Base-by-base conservation (phyloP, 2,888 invertebrate genomes). In the Cheilosia vulpina region DNA sequence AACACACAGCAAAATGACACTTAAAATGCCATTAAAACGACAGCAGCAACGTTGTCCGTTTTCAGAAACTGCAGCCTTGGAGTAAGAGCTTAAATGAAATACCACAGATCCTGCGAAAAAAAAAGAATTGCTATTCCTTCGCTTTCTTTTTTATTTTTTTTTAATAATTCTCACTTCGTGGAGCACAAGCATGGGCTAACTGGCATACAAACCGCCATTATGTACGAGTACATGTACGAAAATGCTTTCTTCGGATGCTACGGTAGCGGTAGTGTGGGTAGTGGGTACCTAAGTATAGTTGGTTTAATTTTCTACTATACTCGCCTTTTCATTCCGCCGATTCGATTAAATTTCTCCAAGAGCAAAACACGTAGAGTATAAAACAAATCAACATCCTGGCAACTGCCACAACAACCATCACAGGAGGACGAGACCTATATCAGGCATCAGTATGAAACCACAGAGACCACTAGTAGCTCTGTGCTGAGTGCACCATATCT, bases 301-400 rank as follows among this genome's bases (percentile, higher is more conserved):
- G 41, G 21, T 66, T 50, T 58, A 53, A 68, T 68, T 77, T 43
- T 43, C 68, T 21, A n/a, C 52, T 13, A 58, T 31, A 47, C 31
- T 55, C 41, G 73, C 57, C 24, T 17, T 19, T 68, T 17, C 34
- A 53, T 68, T 43, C 43, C 62, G 60, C 17, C 53, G 52, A 77
- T 50, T 76, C 76, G 68, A 76, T 76, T 68, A 77, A 77, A 76
- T 71, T 78, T 78, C 78, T 65, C 50, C 2, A 55, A 34, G 50
- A 31, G 24, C 47, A 47, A 43, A 75, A 47, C 31, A n/a, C 63
- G 31, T 27, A 47, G 38, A 72, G 43, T 38, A 66, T 79, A 72
- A 72, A 66, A 72, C 72, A 79, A 79, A 72, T 72, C 79, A 79
- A 66, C 72, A 72, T 79, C 79, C 58, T 34, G n/a, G 72, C 58